Evolutionary conservation across 2,113 vertebrate species (phyloP).

Genomic region (Actenoides hombroni): DNA sequence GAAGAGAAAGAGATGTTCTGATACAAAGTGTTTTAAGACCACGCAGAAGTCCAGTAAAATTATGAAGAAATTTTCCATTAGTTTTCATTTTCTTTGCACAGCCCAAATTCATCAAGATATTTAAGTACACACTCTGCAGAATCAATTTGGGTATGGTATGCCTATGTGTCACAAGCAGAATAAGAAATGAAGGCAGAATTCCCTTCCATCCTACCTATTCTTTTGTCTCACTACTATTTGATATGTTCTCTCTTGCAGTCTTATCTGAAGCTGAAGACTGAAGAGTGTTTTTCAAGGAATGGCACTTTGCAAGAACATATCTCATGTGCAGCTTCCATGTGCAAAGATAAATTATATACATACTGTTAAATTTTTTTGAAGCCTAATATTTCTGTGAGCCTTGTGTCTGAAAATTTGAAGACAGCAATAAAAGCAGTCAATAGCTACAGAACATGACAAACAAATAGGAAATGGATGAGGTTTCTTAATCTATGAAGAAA

Average conservation of each 20-base stretch:
- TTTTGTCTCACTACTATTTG: too few relatives aligned
- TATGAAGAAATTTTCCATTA: background rate
- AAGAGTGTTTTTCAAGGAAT: background rate
- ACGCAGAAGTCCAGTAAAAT: background rate
- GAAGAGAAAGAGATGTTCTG: background rate
- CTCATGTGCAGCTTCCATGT: background rate
- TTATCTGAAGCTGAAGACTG: too few relatives aligned
- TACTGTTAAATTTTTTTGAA: background rate
- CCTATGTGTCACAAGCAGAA: too few relatives aligned
- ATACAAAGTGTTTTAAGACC: fast-evolving
- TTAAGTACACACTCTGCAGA: background rate
- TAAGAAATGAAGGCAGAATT: too few relatives aligned
- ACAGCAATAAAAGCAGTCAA: too few relatives aligned
- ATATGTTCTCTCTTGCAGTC: too few relatives aligned
- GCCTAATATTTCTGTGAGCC: background rate
- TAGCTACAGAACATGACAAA: too few relatives aligned
- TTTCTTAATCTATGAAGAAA: too few relatives aligned
- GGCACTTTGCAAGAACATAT: background rate
- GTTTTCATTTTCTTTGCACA: background rate
- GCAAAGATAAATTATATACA: background rate
- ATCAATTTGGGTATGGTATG: background rate
- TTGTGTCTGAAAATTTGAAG: background rate
- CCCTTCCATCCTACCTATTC: too few relatives aligned
- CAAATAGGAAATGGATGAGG: too few relatives aligned
- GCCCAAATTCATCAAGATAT: background rate